phyloP scores from a whole-genome alignment of 2,888 invertebrate species.

The Meghimatium bilineatum region DNA sequence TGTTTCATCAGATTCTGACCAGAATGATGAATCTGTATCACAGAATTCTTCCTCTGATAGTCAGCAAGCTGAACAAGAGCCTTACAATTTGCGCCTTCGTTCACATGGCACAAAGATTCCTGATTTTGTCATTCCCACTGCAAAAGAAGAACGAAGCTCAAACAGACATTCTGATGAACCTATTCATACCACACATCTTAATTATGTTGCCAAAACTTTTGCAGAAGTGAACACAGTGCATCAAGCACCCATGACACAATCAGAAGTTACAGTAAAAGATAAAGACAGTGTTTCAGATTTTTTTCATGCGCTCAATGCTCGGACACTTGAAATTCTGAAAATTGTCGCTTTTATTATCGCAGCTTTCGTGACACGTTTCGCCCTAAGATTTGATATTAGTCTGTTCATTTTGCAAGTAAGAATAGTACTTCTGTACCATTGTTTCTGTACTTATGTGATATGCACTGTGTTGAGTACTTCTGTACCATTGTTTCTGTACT shows the following conservation, averaged over 20 bases:
- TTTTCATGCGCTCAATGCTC: constrained; percentile 12
- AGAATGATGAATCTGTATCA: not conserved
- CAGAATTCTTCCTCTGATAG: not conserved
- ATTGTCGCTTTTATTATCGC: constrained; percentile 61
- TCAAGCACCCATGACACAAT: not conserved
- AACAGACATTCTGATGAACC: not conserved
- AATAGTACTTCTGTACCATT: too few species aligned
- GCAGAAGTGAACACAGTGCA: not conserved
- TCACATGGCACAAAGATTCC: not conserved
- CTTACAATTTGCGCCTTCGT: not conserved
- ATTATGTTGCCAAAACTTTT: not conserved
- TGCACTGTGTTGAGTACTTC: too few species aligned
- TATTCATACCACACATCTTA: not conserved
- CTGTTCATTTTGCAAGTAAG: constrained; percentile 65
- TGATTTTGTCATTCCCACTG: too few species aligned
- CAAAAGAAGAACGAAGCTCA: not conserved
- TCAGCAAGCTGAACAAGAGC: not conserved
- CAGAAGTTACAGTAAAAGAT: not conserved
- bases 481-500: too few species aligned
- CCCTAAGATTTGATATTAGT: constrained; percentile 63
- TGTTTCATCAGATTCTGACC: not conserved
- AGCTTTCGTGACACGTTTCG: constrained; percentile 63
- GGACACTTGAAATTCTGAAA: constrained; percentile 59
- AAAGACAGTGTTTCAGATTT: not conserved
- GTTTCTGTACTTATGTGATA: too few species aligned